Percentiles rank a stretch among this genome's conserved stretches.
Evolutionary conservation across 2,888 invertebrate genomes (phyloP).

Genomic region (Aphodius granarius): DNA sequence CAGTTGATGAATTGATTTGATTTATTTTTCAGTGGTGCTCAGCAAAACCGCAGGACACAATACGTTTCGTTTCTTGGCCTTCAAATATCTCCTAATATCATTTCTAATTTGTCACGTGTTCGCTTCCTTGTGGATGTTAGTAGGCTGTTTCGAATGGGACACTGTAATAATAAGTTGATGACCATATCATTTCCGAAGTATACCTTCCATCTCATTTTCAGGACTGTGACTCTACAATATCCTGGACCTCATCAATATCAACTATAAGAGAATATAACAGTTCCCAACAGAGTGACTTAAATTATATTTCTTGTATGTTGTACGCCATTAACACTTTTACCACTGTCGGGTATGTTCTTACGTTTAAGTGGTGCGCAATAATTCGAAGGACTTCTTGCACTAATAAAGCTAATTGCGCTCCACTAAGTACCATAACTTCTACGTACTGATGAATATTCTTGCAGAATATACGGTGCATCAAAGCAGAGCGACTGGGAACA

Average conservation of each 20-base stretch:
- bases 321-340: conserved; percentile 15
- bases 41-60: conserved; percentile 26
- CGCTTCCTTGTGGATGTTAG: conserved; percentile 26
- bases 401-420: no score
- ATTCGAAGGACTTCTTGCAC: no score
- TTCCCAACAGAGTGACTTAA: neutral
- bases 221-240: conserved; percentile 5
- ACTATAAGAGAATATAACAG: conserved; percentile 9
- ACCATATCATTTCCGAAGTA: neutral
- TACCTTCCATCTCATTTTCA: neutral
- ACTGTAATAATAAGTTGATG: neutral
- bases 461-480: conserved; percentile 20
- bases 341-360: conserved; percentile 16
- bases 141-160: conserved; percentile 24
- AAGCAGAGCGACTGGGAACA: conserved; percentile 24
- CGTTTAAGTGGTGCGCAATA: no score
- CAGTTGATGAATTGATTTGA: neutral
- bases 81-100: conserved; percentile 28
- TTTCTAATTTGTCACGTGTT: conserved; percentile 28
- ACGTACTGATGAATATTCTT: neutral
- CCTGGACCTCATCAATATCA: conserved; percentile 19
- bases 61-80: conserved; percentile 18
- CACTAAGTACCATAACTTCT: conserved; percentile 15
- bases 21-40: conserved; percentile 23
- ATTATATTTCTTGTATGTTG: conserved; percentile 20